Base-by-base conservation (phyloP, 2,113 vertebrate species). In the Blennius ocellaris region DNA sequence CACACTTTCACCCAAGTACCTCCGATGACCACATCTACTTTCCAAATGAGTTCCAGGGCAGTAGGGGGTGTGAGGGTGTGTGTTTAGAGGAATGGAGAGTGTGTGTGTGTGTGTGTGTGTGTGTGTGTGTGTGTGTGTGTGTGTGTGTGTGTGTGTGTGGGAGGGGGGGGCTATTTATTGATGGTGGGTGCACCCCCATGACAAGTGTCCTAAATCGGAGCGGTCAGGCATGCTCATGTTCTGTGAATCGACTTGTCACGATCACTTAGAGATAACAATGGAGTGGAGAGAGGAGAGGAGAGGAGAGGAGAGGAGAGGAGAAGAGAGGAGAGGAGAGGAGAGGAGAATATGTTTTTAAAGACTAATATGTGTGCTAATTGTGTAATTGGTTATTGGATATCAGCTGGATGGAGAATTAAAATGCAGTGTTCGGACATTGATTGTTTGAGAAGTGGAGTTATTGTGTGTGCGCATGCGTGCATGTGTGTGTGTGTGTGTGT, bases 231-330 rank as follows among this genome's bases (percentile, higher is more conserved):
- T 91, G 90, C 81, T 86, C 52, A 6, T 89, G 80, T 47, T 57
- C 85, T 80, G 78, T 88, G 89, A 90, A 87, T 88, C 83, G 11
- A 77, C 89, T 69, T 93, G 93, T 93, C 93, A 91, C 67, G 69
- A 87, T 85, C 82, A 49, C 78, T 94, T 93, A 93, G 84, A 55
- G 59, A 58, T 63, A 82, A 91, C 88, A 92, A 90, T 87, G 59
- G 61, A 39, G 50, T 12, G 54, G 76, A 62, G 9, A 21, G 62
- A 47, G 10, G 56, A 79, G 71, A 49, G 41, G 66, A 66, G 7
- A 5, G 43, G 53, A 14, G 40, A 53, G 7, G 50, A 53, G 17
- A 70, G 59, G 52, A 57, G 8, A 68, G n/a, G n/a, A 57, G 36
- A 40, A 5, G 21, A 30, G 21, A 30, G 21, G 21, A 30, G 21